phyloP scores from a whole-genome alignment of 92 coral and sea anemone species.

The Epizoanthus stellaris region DNA sequence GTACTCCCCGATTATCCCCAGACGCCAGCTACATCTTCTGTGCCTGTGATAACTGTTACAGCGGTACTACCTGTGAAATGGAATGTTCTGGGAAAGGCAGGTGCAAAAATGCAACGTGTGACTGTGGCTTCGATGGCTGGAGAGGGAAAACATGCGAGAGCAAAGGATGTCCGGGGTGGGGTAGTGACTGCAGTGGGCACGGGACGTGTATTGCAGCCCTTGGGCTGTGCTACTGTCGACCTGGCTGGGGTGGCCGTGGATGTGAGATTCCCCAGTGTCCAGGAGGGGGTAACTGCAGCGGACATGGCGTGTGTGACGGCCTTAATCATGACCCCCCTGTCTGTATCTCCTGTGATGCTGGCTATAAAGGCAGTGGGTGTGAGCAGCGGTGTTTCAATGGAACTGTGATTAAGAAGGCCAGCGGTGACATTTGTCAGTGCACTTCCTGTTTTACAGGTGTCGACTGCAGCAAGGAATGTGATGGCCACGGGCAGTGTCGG shows the following conservation, averaged over 20 bases:
- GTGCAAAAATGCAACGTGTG: slow-evolving; percentile 64
- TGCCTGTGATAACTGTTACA: slow-evolving; percentile 57
- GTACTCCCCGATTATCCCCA: slow-evolving; percentile 35
- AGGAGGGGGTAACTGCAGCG: slow-evolving; percentile 77
- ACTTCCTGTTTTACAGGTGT: slow-evolving; percentile 67
- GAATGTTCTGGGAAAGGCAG: slow-evolving; percentile 74
- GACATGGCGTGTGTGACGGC: slow-evolving; percentile 71
- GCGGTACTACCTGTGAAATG: slow-evolving; percentile 61
- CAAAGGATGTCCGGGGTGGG: slow-evolving; percentile 76
- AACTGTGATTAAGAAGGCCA: slow-evolving; percentile 27
- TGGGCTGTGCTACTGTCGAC: slow-evolving; percentile 64
- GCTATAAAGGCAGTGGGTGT: slow-evolving; percentile 68
- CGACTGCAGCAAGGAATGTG: slow-evolving; percentile 67
- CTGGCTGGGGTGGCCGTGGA: slow-evolving; percentile 75
- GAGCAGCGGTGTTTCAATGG: slow-evolving; percentile 66
- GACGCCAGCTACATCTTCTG: slow-evolving; percentile 45
- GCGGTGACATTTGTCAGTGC: slow-evolving; percentile 55
- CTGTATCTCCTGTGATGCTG: slow-evolving; percentile 61
- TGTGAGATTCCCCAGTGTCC: slow-evolving; percentile 72
- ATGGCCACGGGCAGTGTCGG: slow-evolving; percentile 63
- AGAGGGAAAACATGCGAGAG: slow-evolving; percentile 68
- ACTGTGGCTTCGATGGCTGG: slow-evolving; percentile 81
- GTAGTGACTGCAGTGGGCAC: slow-evolving; percentile 70
- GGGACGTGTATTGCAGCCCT: slow-evolving; percentile 72
- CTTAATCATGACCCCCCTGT: slow-evolving; percentile 64